phyloP scores from a whole-genome alignment of 2,113 vertebrate genomes.

The Opisthocomus hoazin region DNA sequence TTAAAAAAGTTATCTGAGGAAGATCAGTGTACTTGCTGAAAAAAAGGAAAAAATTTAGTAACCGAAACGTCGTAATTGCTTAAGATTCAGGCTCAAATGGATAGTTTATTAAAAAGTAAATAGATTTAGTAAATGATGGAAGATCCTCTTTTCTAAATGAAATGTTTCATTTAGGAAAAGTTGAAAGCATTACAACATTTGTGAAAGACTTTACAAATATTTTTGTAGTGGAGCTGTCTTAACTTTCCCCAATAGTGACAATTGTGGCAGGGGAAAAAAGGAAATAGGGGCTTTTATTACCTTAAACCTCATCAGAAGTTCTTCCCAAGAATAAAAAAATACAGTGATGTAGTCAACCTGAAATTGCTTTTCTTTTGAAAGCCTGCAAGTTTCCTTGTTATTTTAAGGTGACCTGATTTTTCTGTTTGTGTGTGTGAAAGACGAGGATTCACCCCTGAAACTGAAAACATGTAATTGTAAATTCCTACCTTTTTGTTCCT shows the following conservation, averaged over 20 bases:
- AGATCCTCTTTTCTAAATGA: not conserved
- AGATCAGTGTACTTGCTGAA: not conserved
- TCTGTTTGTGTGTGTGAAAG: not conserved
- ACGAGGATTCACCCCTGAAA: not conserved
- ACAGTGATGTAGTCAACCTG: not conserved
- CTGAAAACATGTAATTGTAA: not conserved
- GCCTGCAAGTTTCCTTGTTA: not conserved
- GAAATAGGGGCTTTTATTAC: not conserved
- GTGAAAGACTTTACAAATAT: not conserved
- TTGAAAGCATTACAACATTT: not conserved
- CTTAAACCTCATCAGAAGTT: not conserved
- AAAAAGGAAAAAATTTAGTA: fast-evolving
- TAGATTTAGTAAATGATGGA: not conserved
- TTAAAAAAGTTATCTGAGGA: not conserved
- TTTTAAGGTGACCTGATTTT: not conserved
- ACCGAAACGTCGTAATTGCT: not conserved
- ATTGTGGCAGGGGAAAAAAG: not conserved
- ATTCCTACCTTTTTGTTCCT: not conserved
- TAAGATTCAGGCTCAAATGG: not conserved
- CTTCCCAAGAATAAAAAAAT: not conserved
- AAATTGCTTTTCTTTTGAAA: not conserved
- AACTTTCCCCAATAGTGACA: not conserved
- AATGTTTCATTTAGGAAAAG: not conserved
- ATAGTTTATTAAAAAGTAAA: not conserved
- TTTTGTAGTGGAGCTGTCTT: not conserved